A percentile compares a stretch with the other conserved stretches of the same genome.
Evolutionary conservation across 2,113 vertebrate genomes (phyloP).

Genomic region (Phrynocephalus versicolor): DNA sequence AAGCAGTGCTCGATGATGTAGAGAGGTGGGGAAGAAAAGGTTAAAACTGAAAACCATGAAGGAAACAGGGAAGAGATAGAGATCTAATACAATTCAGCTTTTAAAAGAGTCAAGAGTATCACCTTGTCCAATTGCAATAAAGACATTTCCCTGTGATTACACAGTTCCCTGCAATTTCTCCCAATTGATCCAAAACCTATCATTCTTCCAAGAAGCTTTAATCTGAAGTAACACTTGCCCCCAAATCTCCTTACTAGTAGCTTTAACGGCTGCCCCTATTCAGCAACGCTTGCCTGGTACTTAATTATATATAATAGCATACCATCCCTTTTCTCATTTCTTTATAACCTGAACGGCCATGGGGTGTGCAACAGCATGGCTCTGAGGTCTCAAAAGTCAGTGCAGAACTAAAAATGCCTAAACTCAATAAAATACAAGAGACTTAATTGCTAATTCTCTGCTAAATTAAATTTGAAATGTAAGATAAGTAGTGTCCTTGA

Average conservation of each 20-base stretch:
- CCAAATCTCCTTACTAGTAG: background rate
- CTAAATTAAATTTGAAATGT: conserved; percentile 38
- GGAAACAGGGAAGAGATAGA: background rate
- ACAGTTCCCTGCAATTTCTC: background rate
- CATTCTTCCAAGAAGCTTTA: background rate
- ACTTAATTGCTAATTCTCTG: conserved; percentile 15
- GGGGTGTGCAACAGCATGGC: fast-evolving
- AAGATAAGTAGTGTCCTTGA: conserved; percentile 26
- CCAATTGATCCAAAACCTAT: background rate
- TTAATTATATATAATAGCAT: background rate
- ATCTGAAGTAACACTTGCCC: conserved; percentile 10
- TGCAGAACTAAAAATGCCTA: background rate
- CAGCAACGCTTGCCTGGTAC: background rate
- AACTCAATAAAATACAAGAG: conserved; percentile 28
- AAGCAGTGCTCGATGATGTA: background rate
- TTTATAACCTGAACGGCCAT: background rate
- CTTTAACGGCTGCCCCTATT: background rate
- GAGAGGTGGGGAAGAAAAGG: background rate
- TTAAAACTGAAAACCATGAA: background rate
- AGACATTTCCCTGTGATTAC: fast-evolving
- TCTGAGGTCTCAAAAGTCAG: background rate
- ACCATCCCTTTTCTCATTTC: background rate
- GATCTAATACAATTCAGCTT: background rate
- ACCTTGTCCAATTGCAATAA: background rate
- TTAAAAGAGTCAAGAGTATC: background rate